Conservation (phyloP, 2,888 invertebrate species). For the Nomada fabriciana region DNA sequence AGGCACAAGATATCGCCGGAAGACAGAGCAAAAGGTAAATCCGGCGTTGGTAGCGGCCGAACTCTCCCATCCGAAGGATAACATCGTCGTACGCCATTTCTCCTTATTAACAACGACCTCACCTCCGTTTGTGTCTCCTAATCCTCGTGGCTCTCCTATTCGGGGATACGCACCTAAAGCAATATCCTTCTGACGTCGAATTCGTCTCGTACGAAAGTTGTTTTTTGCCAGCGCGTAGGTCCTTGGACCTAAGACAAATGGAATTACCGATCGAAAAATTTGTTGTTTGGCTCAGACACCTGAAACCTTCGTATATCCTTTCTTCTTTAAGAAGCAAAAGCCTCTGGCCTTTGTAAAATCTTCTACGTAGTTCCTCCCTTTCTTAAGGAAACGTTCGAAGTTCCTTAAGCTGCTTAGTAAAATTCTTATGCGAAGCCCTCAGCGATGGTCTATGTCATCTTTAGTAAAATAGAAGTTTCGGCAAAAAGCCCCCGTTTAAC, state of each 20-base stretch:
- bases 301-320: background rate
- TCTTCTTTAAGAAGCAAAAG: background rate
- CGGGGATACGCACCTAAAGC: constrained; percentile 28
- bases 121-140: constrained; percentile 28
- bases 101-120: constrained; percentile 23
- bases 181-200: constrained; percentile 26
- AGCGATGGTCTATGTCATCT: background rate
- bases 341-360: background rate
- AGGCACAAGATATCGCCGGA: constrained; percentile 90
- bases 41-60: constrained; percentile 89
- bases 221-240: constrained; percentile 10
- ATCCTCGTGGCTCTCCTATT: constrained; percentile 26
- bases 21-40: constrained; percentile 89
- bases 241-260: constrained; percentile 11
- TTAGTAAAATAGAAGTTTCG: constrained; percentile 5
- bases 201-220: constrained; percentile 33
- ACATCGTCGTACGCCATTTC: constrained; percentile 90
- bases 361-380: background rate
- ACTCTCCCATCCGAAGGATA: constrained; percentile 88
- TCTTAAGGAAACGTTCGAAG: background rate
- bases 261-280: background rate
- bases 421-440: background rate
- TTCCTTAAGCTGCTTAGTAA: background rate
- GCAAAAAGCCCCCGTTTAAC: background rate
- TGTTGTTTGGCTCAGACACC: background rate